These are phyloP conservation scores for Rhaphigaster nebulosa DNA, from an alignment of 2,888 invertebrate genomes.

Conservation along the genomic window DNA sequence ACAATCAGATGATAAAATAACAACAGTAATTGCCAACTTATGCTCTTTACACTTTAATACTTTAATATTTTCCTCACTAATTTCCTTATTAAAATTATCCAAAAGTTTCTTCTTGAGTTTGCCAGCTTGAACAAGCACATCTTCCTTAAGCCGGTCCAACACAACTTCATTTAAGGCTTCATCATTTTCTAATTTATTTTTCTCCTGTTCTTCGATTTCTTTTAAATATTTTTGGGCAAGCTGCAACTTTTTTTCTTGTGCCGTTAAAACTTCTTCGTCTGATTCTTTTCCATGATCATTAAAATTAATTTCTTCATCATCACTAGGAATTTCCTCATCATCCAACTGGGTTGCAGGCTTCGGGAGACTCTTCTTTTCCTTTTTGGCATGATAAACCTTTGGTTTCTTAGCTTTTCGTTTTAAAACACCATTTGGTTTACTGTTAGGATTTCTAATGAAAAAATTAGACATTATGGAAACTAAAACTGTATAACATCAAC, in stretches of 20 bases:
- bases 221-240: slow-evolving; percentile 91
- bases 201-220: slow-evolving; percentile 87
- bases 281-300: slow-evolving; percentile 64
- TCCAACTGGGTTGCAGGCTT: slow-evolving; percentile 31
- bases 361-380: slow-evolving; percentile 58
- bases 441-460: slow-evolving; percentile 39
- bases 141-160: slow-evolving; percentile 83
- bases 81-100: slow-evolving; percentile 69
- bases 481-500: background rate
- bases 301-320: slow-evolving; percentile 72
- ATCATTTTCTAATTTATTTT: slow-evolving; percentile 76
- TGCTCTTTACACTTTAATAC: slow-evolving; percentile 83
- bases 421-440: background rate
- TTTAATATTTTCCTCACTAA: slow-evolving; percentile 67
- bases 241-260: slow-evolving; percentile 90
- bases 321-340: slow-evolving; percentile 70
- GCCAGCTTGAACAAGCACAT: slow-evolving; percentile 89
- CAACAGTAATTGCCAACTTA: slow-evolving; percentile 82
- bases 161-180: slow-evolving; percentile 77
- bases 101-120: slow-evolving; percentile 83
- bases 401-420: slow-evolving; percentile 53
- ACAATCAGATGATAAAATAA: slow-evolving; percentile 83
- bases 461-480: slow-evolving; percentile 51
- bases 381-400: slow-evolving; percentile 50
- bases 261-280: slow-evolving; percentile 75